Evolutionary conservation across 2,113 vertebrate species (phyloP).

Genomic region (Cheilinus undulatus): DNA sequence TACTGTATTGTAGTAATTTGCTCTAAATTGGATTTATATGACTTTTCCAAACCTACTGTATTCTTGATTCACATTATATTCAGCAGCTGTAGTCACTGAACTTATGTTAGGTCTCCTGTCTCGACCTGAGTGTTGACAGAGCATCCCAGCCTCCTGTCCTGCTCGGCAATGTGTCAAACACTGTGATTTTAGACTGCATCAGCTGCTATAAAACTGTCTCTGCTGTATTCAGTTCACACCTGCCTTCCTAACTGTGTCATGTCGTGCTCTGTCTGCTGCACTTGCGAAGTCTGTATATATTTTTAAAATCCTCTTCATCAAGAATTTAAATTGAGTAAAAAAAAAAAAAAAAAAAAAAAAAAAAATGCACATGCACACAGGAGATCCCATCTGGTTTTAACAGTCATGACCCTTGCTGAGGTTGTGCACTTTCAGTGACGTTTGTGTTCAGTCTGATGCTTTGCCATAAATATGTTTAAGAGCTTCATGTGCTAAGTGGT

Average conservation of each 20-base stretch:
- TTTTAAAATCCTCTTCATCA: slow-evolving; percentile 52
- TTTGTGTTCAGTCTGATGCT: slow-evolving; percentile 10
- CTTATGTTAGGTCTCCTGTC: slow-evolving; percentile 17
- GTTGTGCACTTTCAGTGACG: neutral
- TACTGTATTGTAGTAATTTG: no score
- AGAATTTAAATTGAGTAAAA: slow-evolving; percentile 27
- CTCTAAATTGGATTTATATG: slow-evolving; percentile 37
- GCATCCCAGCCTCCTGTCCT: slow-evolving; percentile 26
- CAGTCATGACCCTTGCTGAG: slow-evolving; percentile 39
- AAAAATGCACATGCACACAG: neutral
- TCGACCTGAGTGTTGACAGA: slow-evolving; percentile 54
- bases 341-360: neutral
- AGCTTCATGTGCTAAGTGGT: slow-evolving; percentile 53
- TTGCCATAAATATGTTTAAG: slow-evolving; percentile 48
- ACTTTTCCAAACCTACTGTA: slow-evolving; percentile 35
- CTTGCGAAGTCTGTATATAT: slow-evolving; percentile 20
- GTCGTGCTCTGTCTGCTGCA: slow-evolving; percentile 17
- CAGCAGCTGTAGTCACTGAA: slow-evolving; percentile 25
- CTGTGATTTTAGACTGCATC: slow-evolving; percentile 17
- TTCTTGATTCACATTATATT: slow-evolving; percentile 43
- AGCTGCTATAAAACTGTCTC: slow-evolving; percentile 24
- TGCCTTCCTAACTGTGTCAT: slow-evolving; percentile 60
- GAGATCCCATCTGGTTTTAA: slow-evolving; percentile 18
- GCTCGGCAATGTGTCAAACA: slow-evolving; percentile 44
- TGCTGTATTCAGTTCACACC: slow-evolving; percentile 65